Conservation (phyloP, 2,113 vertebrate species). For the Ptyas mucosa region DNA sequence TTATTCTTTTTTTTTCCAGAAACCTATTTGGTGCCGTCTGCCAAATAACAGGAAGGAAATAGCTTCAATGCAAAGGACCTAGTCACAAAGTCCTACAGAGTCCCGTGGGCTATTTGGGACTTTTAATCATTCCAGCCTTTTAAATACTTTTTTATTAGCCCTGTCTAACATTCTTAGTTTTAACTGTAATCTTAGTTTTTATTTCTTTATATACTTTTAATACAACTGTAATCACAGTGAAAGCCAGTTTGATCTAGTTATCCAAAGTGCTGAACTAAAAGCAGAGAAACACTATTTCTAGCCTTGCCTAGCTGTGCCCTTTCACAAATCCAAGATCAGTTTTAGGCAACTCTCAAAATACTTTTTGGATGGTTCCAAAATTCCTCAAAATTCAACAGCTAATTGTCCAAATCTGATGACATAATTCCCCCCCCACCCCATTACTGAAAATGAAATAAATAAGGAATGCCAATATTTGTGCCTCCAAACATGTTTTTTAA, state of each 20-base stretch:
- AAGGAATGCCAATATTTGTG: background rate
- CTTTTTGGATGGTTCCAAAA: background rate
- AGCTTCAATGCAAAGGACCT: background rate
- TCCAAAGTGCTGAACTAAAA: background rate
- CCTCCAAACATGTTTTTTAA: background rate
- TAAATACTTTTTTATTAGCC: background rate
- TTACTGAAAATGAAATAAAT: background rate
- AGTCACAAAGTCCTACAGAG: background rate
- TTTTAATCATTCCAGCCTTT: background rate
- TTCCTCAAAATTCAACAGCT: background rate
- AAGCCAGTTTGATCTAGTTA: background rate
- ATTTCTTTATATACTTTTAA: background rate
- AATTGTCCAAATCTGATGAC: background rate
- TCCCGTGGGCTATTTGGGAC: background rate
- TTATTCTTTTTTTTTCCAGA: background rate
- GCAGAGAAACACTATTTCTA: background rate
- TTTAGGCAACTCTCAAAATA: background rate
- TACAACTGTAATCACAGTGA: background rate
- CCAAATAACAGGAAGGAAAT: background rate
- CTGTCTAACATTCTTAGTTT: background rate
- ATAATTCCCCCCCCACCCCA: background rate
- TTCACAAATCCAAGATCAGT: background rate
- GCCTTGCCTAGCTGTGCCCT: background rate
- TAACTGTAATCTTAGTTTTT: background rate
- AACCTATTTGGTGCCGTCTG: background rate